phyloP scores from a whole-genome alignment of 2,113 vertebrate genomes.

The Melanotaenia duboulayi region DNA sequence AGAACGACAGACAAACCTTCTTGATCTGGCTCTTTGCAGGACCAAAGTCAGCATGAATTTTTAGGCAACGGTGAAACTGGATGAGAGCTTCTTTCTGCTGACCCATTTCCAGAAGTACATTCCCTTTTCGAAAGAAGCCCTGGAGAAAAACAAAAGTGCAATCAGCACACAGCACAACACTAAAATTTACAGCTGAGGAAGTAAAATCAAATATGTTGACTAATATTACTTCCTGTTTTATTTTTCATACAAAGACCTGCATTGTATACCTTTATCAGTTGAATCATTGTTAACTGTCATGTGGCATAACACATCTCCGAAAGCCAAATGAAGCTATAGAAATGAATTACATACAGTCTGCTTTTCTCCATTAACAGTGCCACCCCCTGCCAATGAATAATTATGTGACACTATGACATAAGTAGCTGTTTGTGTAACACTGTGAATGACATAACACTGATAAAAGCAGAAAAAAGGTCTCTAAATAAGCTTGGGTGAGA shows the following conservation, averaged over 20 bases:
- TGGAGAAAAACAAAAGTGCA: constrained; percentile 57
- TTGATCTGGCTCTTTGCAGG: constrained; percentile 83
- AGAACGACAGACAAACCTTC: constrained; percentile 65
- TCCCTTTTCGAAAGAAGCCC: constrained; percentile 89
- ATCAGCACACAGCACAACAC: constrained; percentile 14
- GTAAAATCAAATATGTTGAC: neutral
- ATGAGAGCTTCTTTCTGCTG: constrained; percentile 83
- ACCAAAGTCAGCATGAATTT: constrained; percentile 81
- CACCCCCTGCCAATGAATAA: constrained; percentile 14
- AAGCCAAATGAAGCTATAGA: constrained; percentile 4
- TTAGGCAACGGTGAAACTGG: constrained; percentile 86
- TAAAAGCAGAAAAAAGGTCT: constrained; percentile 14
- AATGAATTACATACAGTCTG: neutral
- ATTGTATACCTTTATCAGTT: neutral
- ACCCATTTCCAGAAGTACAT: constrained; percentile 86
- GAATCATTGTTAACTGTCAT: neutral
- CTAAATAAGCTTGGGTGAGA: neutral
- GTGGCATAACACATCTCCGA: neutral
- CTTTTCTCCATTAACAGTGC: constrained; percentile 3
- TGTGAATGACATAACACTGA: constrained; percentile 57
- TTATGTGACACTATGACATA: constrained; percentile 51
- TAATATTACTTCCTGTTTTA: no score
- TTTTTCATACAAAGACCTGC: neutral
- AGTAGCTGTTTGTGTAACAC: constrained; percentile 63
- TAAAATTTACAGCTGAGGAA: neutral